Evolutionary conservation across 2,113 vertebrate species (phyloP).

Genomic region (Probosciger aterrimus): DNA sequence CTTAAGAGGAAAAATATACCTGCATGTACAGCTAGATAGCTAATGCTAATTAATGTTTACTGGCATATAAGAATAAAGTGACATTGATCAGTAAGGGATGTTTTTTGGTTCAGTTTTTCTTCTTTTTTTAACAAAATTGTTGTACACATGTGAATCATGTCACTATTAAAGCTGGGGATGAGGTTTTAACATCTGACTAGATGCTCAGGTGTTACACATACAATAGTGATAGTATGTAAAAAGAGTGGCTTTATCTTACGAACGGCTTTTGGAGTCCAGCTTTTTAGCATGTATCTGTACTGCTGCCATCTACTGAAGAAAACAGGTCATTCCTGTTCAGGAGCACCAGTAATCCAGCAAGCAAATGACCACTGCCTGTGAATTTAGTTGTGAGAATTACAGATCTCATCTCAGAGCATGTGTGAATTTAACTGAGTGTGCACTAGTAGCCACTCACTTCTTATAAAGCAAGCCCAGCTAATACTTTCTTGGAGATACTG

Average conservation of each 20-base stretch:
- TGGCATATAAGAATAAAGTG: background rate
- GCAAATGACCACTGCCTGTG: background rate
- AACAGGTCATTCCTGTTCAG: background rate
- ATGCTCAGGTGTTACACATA: background rate
- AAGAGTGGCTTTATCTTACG: background rate
- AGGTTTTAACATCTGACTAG: background rate
- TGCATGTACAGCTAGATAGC: background rate
- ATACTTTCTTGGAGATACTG: background rate
- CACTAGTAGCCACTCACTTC: background rate
- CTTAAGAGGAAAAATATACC: background rate
- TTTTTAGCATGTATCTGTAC: background rate
- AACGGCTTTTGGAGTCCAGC: background rate
- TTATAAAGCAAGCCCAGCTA: background rate
- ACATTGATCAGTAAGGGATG: background rate
- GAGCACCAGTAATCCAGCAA: background rate
- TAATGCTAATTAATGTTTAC: background rate
- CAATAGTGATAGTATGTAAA: rapidly evolving
- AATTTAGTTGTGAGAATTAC: background rate
- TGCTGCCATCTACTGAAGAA: conserved; percentile 32
- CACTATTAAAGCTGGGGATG: background rate
- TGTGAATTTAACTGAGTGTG: background rate
- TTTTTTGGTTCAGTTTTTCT: background rate
- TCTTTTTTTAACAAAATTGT: background rate
- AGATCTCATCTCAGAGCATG: background rate
- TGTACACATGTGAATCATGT: background rate